These are phyloP conservation scores for Nephrotoma flavescens DNA, from an alignment of 2,888 invertebrate genomes.

Conservation along the genomic window DNA sequence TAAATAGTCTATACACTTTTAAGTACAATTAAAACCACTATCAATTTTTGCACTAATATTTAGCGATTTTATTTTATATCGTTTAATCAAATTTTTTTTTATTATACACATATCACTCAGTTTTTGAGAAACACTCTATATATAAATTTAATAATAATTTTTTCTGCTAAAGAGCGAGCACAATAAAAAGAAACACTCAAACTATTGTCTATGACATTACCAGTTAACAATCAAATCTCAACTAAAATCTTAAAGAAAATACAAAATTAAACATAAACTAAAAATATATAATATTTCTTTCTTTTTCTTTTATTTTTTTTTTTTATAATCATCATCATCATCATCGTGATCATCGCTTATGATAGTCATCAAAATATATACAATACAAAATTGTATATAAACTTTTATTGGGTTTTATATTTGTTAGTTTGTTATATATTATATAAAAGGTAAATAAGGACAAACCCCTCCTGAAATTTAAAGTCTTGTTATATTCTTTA, in stretches of 20 bases:
- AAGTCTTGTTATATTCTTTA: not conserved
- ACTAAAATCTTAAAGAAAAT: not conserved
- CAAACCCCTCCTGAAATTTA: not conserved
- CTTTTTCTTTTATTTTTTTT: not conserved
- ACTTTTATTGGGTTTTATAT: not conserved
- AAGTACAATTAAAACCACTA: not conserved
- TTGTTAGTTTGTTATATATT: not conserved
- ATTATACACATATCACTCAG: not conserved
- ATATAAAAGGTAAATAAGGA: not conserved
- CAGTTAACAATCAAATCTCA: not conserved
- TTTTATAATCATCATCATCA: not conserved
- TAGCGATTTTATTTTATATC: not conserved
- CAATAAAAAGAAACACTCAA: not conserved
- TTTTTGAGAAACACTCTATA: not conserved
- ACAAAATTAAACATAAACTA: not conserved
- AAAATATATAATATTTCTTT: not conserved
- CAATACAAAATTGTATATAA: not conserved
- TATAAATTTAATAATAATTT: no score
- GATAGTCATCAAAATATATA: not conserved
- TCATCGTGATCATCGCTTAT: not conserved
- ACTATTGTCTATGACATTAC: not conserved
- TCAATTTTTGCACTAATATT: not conserved
- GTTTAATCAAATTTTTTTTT: not conserved
- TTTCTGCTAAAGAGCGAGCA: not conserved
- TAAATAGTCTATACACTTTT: not conserved